phyloP scores from a whole-genome alignment of 2,888 invertebrate genomes.

The Glaucopsyche alexis region DNA sequence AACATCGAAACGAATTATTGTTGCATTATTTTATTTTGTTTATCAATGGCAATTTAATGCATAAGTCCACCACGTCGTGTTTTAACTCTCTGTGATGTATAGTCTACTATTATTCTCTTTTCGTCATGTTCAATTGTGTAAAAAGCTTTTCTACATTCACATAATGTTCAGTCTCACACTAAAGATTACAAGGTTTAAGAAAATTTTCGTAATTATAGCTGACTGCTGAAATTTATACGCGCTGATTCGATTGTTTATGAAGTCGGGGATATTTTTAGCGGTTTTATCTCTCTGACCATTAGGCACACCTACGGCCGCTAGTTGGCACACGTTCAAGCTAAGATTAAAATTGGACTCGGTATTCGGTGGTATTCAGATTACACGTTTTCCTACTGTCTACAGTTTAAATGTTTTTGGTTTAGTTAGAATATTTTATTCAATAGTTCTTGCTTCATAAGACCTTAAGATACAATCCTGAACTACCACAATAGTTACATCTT shows the following conservation, averaged over 20 bases:
- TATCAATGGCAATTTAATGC: neutral
- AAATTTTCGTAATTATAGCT: slow-evolving; percentile 17
- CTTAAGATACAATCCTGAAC: no score
- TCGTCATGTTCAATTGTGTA: neutral
- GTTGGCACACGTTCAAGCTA: slow-evolving; percentile 72
- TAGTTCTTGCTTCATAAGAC: no score
- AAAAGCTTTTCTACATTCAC: neutral
- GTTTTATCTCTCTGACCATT: slow-evolving; percentile 74
- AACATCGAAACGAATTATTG: neutral
- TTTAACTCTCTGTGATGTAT: neutral
- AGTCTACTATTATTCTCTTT: neutral
- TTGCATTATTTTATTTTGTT: neutral
- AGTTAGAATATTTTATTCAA: neutral
- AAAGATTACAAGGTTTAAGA: neutral
- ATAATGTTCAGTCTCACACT: neutral
- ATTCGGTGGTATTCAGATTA: slow-evolving; percentile 30
- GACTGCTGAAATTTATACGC: slow-evolving; percentile 32
- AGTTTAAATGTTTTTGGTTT: neutral
- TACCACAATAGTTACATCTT: no score
- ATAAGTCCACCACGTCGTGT: neutral
- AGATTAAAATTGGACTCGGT: slow-evolving; percentile 69
- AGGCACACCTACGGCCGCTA: slow-evolving; percentile 63
- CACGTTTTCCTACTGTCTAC: slow-evolving; percentile 31
- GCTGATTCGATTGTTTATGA: slow-evolving; percentile 67
- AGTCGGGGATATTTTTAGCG: slow-evolving; percentile 66